phyloP scores from a whole-genome alignment of 2,888 invertebrate genomes.

The Drosophila conformis region DNA sequence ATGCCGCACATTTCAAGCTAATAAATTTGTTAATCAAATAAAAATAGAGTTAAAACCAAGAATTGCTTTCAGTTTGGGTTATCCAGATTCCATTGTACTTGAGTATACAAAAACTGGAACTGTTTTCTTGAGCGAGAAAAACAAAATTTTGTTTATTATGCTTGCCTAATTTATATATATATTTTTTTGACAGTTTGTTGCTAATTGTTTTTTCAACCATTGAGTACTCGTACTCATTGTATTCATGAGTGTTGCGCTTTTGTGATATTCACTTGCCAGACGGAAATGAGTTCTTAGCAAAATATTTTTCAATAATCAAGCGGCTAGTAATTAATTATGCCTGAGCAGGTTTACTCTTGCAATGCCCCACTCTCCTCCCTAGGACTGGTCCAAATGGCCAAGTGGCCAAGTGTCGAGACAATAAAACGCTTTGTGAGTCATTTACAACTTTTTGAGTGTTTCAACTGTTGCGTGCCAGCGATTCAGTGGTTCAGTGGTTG shows the following conservation, averaged over 20 bases:
- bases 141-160: constrained; percentile 29
- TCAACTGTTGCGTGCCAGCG: constrained; percentile 44
- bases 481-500: constrained; percentile 20
- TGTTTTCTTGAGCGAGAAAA: constrained; percentile 25
- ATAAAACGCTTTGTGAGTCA: constrained; percentile 60
- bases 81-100: constrained; percentile 40
- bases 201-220: constrained; percentile 55
- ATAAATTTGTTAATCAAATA: constrained; percentile 63
- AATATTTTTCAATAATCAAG: constrained; percentile 42
- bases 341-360: constrained; percentile 22
- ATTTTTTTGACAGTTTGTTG: constrained; percentile 67
- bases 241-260: constrained; percentile 49
- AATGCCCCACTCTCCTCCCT: constrained; percentile 10
- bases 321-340: constrained; percentile 63
- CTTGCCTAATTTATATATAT: constrained; percentile 8
- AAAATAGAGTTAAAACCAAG: constrained; percentile 9
- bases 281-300: constrained; percentile 64
- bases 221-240: constrained; percentile 19
- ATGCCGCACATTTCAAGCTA: constrained; percentile 51
- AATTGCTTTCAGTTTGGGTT: constrained; percentile 17
- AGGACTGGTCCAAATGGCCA: constrained; percentile 2
- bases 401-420: constrained; percentile 39
- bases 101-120: constrained; percentile 42
- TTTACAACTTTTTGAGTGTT: constrained; percentile 31
- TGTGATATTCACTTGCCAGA: constrained; percentile 25